Evolutionary conservation across 1,140 invertebrate species (phyloP), one percentile per base, ranked within the genome.

Genomic region (Protaetia brevitarsis): DNA sequence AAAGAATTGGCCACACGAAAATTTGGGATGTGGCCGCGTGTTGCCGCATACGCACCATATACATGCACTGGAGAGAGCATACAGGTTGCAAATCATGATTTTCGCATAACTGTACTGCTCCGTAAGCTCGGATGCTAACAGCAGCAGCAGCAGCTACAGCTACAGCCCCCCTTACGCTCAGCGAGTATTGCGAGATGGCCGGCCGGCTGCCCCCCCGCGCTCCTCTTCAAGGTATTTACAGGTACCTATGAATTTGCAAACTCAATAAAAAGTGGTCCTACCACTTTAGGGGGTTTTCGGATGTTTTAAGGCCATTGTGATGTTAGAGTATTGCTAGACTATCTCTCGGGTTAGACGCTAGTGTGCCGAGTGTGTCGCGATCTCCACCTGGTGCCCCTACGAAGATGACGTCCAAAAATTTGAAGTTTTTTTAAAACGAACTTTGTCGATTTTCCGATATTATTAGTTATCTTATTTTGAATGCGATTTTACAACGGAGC

Each of bases 311-410:
- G 64, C 72, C 73, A 76, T 76, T 76, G 73, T 73, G 74, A 73
- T 71, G 76, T 78, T 78, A 78, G 77, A 78, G 77, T 78, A 77
- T 78, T 78, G 73, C 77, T 78, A 78, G 77, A 77, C 76, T 74
- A 76, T 76, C 75, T 73, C 70, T 72, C 72, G 73, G 73, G 70
- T 78, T 78, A 78, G 77, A 77, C 77, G 74, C 66, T 75, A 69
- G 71, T 71, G 69, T 67, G 71, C 62, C 31, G 64, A 34, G 36
- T 59, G 64, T 36, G 30, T 28, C 30, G 56, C 30, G 29, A 16
- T 36, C 63, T 61, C 13, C 65, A 41, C 65, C 57, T 34, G 65
- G 65, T 62, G 31, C 60, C 11, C 30, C 60, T 23, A 31, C 30
- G 57, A 23, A 59, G 57, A 59, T 59, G 57, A 62, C 60, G 60